A percentile compares a stretch with the other conserved stretches of the same genome.
phyloP scores from a whole-genome alignment of 2,888 invertebrate genomes.

The Linyphia triangularis region DNA sequence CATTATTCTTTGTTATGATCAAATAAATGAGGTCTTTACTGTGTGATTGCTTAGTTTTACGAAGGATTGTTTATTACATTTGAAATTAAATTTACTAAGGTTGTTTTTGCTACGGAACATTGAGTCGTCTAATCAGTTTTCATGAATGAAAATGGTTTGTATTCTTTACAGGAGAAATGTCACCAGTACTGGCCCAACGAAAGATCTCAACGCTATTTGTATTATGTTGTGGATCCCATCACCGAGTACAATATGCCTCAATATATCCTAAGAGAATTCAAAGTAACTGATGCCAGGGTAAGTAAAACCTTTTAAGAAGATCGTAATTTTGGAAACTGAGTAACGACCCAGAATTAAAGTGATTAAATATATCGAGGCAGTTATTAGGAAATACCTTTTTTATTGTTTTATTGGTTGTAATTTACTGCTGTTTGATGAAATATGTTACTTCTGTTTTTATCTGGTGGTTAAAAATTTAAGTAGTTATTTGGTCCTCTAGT shows the following conservation, averaged over 20 bases:
- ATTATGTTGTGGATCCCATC: slow-evolving; percentile 99
- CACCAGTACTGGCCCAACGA: slow-evolving; percentile 96
- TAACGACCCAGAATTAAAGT: too few species aligned
- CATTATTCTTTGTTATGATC: too few species aligned
- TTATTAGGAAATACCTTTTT: too few species aligned
- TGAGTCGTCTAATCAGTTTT: neutral
- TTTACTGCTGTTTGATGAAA: too few species aligned
- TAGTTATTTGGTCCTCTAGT: too few species aligned
- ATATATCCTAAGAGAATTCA: slow-evolving; percentile 98
- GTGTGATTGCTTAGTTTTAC: neutral
- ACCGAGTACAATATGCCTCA: slow-evolving; percentile 99
- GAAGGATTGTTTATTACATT: neutral
- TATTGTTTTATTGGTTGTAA: too few species aligned
- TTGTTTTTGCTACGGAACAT: neutral
- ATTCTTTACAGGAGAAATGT: slow-evolving; percentile 88
- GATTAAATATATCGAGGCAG: too few species aligned
- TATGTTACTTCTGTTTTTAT: too few species aligned
- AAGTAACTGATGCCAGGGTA: slow-evolving; percentile 95
- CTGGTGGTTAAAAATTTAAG: too few species aligned
- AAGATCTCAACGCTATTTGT: slow-evolving; percentile 96
- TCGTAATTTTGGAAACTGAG: too few species aligned
- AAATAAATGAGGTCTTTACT: neutral
- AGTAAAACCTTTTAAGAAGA: slow-evolving; percentile 76
- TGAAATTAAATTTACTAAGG: neutral
- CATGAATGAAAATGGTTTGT: too few species aligned